A percentile compares a stretch with the other conserved stretches of the same genome.
These are phyloP conservation scores for Rhagonycha fulva DNA, from an alignment of 2,888 invertebrate genomes.

Conservation along the genomic window DNA sequence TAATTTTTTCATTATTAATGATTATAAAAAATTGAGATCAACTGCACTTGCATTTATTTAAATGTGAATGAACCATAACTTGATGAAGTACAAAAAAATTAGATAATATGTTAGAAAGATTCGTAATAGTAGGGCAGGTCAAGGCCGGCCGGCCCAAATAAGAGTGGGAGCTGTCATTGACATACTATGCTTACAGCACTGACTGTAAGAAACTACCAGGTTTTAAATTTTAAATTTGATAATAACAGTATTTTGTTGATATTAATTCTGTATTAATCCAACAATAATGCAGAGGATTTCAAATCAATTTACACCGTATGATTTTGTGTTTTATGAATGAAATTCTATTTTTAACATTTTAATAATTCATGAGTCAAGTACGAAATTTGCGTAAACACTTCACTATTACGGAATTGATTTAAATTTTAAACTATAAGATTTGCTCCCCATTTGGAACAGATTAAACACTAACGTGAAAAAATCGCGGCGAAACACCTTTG, in stretches of 20 bases:
- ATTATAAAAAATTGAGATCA: not conserved
- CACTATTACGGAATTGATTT: not conserved
- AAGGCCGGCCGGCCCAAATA: slow-evolving; percentile 36
- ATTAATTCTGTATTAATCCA: not conserved
- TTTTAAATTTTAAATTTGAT: slow-evolving; percentile 2
- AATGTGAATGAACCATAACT: not conserved
- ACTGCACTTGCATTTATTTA: not conserved
- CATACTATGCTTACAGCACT: slow-evolving; percentile 33
- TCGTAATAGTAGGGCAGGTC: slow-evolving; percentile 40
- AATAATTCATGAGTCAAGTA: not conserved
- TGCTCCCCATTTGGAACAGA: not conserved
- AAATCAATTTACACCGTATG: not conserved
- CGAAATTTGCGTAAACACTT: not conserved
- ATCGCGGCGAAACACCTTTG: not conserved
- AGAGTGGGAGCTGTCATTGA: slow-evolving; percentile 42
- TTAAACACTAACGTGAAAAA: not conserved
- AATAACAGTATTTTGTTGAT: not conserved
- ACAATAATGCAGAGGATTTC: not conserved
- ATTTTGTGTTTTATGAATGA: not conserved
- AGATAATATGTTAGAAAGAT: slow-evolving; percentile 26
- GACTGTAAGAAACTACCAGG: slow-evolving; percentile 22
- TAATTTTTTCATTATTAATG: not conserved
- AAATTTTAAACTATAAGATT: not conserved
- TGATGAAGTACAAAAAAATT: slow-evolving; percentile 14
- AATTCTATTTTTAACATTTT: not conserved